Base-by-base conservation (phyloP, 2,888 invertebrate species). In the Spilosoma lubricipeda region DNA sequence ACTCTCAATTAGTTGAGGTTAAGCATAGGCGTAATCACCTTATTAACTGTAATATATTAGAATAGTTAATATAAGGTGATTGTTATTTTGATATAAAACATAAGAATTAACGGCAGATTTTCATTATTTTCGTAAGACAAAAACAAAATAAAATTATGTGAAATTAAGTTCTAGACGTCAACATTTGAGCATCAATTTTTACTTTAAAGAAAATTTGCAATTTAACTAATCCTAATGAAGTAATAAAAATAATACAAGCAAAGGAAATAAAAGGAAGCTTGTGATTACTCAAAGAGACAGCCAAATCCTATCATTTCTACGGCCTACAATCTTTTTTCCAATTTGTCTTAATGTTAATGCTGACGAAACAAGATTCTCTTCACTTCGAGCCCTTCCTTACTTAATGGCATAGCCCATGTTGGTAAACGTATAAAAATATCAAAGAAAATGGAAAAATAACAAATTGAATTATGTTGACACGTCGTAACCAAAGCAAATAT, bases 231-330 rank as follows among this genome's bases (percentile, higher is more conserved):
- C 89, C 86, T 87, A 88, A 91, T 89, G 89, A 90, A 87, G 90
- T 88, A 88, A 90, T 89, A 90, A 89, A 92, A 89, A 90, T 90
- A 88, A 91, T 86, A 84, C 86, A 77, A 74, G 76, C 73, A 85
- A 85, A 87, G 85, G 85, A 85, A 89, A 89, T 86, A 88, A 88
- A 84, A 87, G 81, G 80, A 78, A 82, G 85, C 85, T 86, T 88
- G 89, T 91, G 92, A 93, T 93, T 92, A 93, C 90, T 93, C 92
- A 93, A 92, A 93, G 92, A 88, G 89, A 89, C 87, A 81, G 85
- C 79, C 79, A 89, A 90, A 91, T 91, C 89, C 88, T 88, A 89
- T 90, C 88, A 91, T 92, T 90, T 89, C 88, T 87, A 85, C 82
- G 86, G 87, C 84, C 83, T 89, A 89, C 87, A 89, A 88, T 88